Conservation (phyloP, 2,797 vertebrate species). For the Sebastes kiyomatsui region DNA sequence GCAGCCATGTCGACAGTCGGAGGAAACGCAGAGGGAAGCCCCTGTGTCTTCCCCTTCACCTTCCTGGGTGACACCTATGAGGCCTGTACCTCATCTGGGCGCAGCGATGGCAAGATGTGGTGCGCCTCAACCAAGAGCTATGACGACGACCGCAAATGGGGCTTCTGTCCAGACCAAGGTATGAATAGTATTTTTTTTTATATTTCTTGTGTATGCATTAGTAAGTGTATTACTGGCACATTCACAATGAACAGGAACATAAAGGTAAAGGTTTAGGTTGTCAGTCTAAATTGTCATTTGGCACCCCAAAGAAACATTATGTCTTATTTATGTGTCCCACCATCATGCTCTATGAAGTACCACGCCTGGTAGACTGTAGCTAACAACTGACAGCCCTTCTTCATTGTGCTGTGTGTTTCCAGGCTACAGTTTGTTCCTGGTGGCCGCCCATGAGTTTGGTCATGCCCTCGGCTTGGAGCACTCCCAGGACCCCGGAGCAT, state of each 20-base stretch:
- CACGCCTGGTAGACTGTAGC: neutral
- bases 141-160: conserved; percentile 97
- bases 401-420: conserved; percentile 1
- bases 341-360: too few species aligned
- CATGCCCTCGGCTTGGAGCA: conserved; percentile 97
- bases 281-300: neutral
- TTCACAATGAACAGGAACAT: neutral
- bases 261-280: neutral
- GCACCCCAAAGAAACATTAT: neutral
- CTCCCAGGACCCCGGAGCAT: conserved; percentile 93
- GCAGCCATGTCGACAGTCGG: conserved; percentile 96
- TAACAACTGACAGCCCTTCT: neutral
- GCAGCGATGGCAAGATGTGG: conserved; percentile 95
- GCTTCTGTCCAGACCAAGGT: conserved; percentile 98
- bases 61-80: conserved; percentile 92
- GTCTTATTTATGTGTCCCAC: neutral
- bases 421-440: conserved; percentile 98
- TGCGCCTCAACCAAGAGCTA: conserved; percentile 90
- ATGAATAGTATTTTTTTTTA: conserved; percentile 4
- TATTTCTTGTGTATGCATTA: neutral
- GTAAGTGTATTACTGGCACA: neutral
- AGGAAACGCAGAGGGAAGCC: conserved; percentile 92
- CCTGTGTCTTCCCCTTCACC: conserved; percentile 94
- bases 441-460: conserved; percentile 99
- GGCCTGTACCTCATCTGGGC: conserved; percentile 90